Conservation (phyloP, 2,888 invertebrate species). For the Cataglyphis cursor region DNA sequence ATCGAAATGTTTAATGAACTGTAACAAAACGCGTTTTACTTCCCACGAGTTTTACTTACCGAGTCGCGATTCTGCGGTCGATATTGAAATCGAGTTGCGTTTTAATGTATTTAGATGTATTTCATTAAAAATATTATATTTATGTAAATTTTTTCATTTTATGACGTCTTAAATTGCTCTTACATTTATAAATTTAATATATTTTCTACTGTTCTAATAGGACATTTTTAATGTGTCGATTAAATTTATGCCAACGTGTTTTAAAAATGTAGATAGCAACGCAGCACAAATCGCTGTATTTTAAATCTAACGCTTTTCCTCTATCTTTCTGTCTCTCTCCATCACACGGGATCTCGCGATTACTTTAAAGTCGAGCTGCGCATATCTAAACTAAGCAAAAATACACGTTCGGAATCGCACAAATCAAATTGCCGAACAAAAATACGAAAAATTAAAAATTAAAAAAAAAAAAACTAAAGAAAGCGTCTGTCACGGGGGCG, state of each 20-base stretch:
- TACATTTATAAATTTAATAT: neutral
- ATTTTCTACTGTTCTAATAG: neutral
- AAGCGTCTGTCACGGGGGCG: slow-evolving; percentile 70
- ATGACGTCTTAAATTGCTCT: neutral
- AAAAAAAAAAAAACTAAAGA: slow-evolving; percentile 4
- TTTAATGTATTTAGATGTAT: neutral
- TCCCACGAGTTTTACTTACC: neutral
- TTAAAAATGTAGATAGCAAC: neutral
- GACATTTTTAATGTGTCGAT: neutral
- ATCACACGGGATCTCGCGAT: neutral
- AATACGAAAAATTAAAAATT: slow-evolving; percentile 19
- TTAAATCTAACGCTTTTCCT: neutral
- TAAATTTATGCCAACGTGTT: neutral
- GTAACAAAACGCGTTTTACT: slow-evolving; percentile 8
- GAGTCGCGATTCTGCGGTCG: neutral
- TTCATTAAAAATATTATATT: neutral
- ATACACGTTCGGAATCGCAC: neutral
- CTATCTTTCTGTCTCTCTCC: neutral
- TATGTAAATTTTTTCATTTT: neutral
- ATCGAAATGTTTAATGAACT: neutral
- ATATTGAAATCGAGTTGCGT: neutral
- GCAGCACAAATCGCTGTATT: neutral
- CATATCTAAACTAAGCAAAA: neutral
- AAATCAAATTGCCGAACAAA: neutral
- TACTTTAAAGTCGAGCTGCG: neutral